Percentiles rank a stretch among this genome's conserved stretches.
Conservation (phyloP, 1,140 invertebrate species). For the Scaptomyza montana region DNA sequence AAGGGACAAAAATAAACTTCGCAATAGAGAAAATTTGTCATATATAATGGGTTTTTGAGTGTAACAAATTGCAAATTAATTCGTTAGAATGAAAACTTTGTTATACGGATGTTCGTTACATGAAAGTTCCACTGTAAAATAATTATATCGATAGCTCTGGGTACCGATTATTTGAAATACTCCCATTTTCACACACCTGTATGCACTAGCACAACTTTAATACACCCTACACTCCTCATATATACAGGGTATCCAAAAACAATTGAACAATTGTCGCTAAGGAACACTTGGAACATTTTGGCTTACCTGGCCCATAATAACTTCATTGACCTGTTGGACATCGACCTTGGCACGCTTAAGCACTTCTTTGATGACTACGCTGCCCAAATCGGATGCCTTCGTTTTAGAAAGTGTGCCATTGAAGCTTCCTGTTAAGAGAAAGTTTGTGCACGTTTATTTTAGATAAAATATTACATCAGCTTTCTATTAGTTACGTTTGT, state of each 20-base stretch:
- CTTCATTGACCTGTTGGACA: slow-evolving; percentile 90
- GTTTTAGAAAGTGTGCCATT: slow-evolving; percentile 88
- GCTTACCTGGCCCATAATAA: slow-evolving; percentile 93
- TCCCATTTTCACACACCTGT: too few species aligned
- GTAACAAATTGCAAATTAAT: too few species aligned
- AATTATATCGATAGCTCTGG: too few species aligned
- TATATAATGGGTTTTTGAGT: too few species aligned
- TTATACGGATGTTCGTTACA: too few species aligned
- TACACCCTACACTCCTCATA: neutral
- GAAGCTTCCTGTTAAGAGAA: slow-evolving; percentile 86
- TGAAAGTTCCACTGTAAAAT: too few species aligned
- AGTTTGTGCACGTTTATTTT: slow-evolving; percentile 47
- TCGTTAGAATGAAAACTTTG: too few species aligned
- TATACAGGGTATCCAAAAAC: neutral
- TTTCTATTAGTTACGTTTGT: neutral
- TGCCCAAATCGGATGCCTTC: slow-evolving; percentile 90
- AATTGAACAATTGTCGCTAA: neutral
- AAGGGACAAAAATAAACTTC: too few species aligned
- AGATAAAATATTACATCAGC: slow-evolving; percentile 33
- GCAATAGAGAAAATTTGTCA: too few species aligned
- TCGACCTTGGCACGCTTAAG: slow-evolving; percentile 87
- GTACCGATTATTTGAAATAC: too few species aligned
- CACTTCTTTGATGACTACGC: slow-evolving; percentile 90
- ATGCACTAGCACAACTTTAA: neutral
- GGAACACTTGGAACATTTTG: slow-evolving; percentile 3